A percentile compares a stretch with the other conserved stretches of the same genome.
Evolutionary conservation across 1,140 invertebrate genomes (phyloP).

Genomic region (Antheraea pernyi): DNA sequence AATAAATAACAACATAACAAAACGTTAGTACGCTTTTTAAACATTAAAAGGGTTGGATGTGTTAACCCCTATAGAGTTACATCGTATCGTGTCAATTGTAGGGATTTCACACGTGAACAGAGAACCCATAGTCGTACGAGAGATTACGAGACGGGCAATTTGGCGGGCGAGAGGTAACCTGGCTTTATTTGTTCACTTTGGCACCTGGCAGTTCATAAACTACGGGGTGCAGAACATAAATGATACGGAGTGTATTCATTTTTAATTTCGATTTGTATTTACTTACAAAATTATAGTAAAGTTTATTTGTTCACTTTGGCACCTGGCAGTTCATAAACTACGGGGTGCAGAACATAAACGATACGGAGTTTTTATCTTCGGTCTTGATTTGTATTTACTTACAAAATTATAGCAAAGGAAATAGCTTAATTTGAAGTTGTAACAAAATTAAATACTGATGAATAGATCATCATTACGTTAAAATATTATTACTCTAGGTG

Average conservation of each 20-base stretch:
- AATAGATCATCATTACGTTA: too few relatives aligned
- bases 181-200: conserved; percentile 50
- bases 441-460: too few relatives aligned
- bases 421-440: too few relatives aligned
- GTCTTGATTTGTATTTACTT: neutral
- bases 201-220: conserved; percentile 54
- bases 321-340: conserved; percentile 53
- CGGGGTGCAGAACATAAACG: conserved; percentile 34
- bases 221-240: conserved; percentile 37
- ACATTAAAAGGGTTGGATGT: conserved; percentile 40
- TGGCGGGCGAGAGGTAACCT: conserved; percentile 48
- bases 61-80: conserved; percentile 42
- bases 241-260: conserved; percentile 30
- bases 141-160: conserved; percentile 66
- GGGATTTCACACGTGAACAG: conserved; percentile 58
- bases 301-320: conserved; percentile 52
- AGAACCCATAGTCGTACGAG: conserved; percentile 57
- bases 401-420: neutral
- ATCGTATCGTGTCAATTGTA: conserved; percentile 47
- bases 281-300: neutral
- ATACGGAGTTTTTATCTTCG: conserved; percentile 26
- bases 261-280: neutral
- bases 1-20: neutral
- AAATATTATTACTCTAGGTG: too few relatives aligned
- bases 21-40: conserved; percentile 33